These are phyloP conservation scores for Ylistrum balloti DNA, from an alignment of 1,140 invertebrate genomes.

Conservation along the genomic window DNA sequence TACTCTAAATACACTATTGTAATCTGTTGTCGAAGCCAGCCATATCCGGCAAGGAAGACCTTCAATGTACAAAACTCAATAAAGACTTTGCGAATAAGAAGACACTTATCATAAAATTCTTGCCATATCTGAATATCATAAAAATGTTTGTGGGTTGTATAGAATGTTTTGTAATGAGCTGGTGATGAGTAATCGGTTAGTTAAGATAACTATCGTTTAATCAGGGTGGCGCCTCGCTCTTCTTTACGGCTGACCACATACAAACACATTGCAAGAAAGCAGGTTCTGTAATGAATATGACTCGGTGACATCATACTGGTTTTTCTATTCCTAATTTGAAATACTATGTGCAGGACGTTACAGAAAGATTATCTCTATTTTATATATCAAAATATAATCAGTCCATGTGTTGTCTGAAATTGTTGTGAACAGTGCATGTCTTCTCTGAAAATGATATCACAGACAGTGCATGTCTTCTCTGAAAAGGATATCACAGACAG, in stretches of 20 bases:
- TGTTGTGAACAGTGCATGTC: too few relatives aligned
- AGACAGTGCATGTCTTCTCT: too few relatives aligned
- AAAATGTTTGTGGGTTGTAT: not conserved
- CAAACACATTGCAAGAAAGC: not conserved
- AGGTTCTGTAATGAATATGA: not conserved
- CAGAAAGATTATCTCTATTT: not conserved
- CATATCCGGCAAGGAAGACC: not conserved
- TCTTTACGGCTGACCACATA: not conserved
- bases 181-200: constrained; percentile 1
- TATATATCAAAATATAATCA: not conserved
- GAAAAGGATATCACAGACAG: too few relatives aligned
- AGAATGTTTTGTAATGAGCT: not conserved
- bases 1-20: not conserved
- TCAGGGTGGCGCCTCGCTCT: not conserved
- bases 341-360: not conserved
- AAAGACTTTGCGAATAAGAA: not conserved
- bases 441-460: not conserved
- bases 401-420: too few relatives aligned
- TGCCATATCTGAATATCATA: not conserved
- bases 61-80: not conserved
- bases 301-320: not conserved
- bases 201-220: not conserved
- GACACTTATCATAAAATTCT: not conserved
- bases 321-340: not conserved
- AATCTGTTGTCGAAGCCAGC: not conserved